Evolutionary conservation across 1,140 invertebrate genomes (phyloP).

Genomic region (Cydia amplana): DNA sequence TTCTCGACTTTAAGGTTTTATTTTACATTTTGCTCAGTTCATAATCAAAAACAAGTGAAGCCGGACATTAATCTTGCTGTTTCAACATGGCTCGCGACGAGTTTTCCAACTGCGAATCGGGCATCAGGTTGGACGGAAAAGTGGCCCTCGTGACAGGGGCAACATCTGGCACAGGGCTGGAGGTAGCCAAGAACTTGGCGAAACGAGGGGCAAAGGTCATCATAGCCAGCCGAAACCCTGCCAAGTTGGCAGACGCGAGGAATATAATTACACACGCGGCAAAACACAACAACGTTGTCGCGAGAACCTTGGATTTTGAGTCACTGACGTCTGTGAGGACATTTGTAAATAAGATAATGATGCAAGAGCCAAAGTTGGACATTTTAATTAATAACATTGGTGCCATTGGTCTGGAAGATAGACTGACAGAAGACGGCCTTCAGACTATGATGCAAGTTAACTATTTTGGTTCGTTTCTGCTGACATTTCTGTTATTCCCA

Average conservation of each 20-base stretch:
- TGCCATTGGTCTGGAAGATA: conserved; percentile 52
- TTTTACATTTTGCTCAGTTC: not conserved
- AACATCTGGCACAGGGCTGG: conserved; percentile 86
- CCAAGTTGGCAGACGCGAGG: conserved; percentile 81
- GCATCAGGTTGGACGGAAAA: conserved; percentile 87
- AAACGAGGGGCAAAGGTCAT: conserved; percentile 89
- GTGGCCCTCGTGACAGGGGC: conserved; percentile 94
- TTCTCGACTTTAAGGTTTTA: not conserved
- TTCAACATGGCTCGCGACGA: conserved; percentile 40
- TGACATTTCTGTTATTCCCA: conserved; percentile 80
- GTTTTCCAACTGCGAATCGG: conserved; percentile 58
- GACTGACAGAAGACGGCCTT: conserved; percentile 76
- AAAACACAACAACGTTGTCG: conserved; percentile 78
- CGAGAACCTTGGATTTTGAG: conserved; percentile 55
- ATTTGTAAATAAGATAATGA: conserved; percentile 59
- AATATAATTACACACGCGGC: conserved; percentile 80
- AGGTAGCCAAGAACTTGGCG: conserved; percentile 89
- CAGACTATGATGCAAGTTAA: conserved; percentile 80
- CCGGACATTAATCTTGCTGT: not conserved
- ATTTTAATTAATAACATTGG: conserved; percentile 82
- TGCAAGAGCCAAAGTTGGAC: conserved; percentile 70
- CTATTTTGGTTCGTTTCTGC: conserved; percentile 80
- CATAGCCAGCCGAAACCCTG: conserved; percentile 86
- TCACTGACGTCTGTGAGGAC: conserved; percentile 53
- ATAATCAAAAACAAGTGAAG: conserved; percentile 1